Evolutionary conservation across 92 coral and sea anemone genomes (phyloP).

Genomic region (Parazoanthus atlanticus): DNA sequence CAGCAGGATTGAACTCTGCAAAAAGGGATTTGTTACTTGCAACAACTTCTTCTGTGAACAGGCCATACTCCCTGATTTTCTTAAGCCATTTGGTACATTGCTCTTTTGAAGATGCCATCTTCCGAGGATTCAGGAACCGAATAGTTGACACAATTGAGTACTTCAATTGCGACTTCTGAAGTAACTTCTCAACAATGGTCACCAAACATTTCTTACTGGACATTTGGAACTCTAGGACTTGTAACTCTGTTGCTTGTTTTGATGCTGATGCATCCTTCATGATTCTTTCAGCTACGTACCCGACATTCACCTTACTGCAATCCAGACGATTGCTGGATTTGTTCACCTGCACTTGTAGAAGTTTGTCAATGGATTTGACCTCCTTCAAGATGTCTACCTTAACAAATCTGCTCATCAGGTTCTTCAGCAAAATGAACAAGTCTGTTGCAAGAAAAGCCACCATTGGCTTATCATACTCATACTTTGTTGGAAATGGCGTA

Average conservation of each 20-base stretch:
- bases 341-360: slow-evolving; percentile 25
- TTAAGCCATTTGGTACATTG: slow-evolving; percentile 10
- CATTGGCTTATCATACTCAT: slow-evolving; percentile 44
- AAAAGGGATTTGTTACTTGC: slow-evolving; percentile 26
- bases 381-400: slow-evolving; percentile 12
- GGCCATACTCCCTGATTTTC: slow-evolving; percentile 30
- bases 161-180: slow-evolving; percentile 17
- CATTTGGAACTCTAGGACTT: slow-evolving; percentile 24
- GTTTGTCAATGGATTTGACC: not conserved
- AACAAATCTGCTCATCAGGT: not conserved
- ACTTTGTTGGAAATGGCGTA: slow-evolving; percentile 37
- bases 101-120: slow-evolving; percentile 5
- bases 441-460: slow-evolving; percentile 45
- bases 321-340: slow-evolving; percentile 27
- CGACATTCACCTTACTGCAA: slow-evolving; percentile 15
- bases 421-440: slow-evolving; percentile 45
- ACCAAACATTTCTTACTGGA: slow-evolving; percentile 30
- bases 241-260: slow-evolving; percentile 23
- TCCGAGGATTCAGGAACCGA: slow-evolving; percentile 34
- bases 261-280: not conserved
- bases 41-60: not conserved
- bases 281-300: slow-evolving; percentile 3
- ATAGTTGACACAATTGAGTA: slow-evolving; percentile 1
- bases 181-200: slow-evolving; percentile 31
- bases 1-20: slow-evolving; percentile 22